Percentiles rank a stretch among this genome's conserved stretches.
Evolutionary conservation across 2,113 vertebrate species (phyloP).

Genomic region (Plestiodon gilberti): DNA sequence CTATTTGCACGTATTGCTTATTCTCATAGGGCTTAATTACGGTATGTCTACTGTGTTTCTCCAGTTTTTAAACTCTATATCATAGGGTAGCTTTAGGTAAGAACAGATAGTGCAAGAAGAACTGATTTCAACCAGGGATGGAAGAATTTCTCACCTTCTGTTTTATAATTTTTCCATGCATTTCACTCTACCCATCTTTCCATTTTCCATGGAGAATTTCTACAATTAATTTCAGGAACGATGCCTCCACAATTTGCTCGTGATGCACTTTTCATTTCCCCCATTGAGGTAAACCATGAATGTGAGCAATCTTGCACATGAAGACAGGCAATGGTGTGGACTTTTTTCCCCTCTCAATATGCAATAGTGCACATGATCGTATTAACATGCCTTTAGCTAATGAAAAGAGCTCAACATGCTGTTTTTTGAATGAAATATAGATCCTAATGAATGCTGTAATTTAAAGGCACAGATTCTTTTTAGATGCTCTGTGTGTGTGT

Average conservation of each 20-base stretch:
- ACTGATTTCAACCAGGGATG: fast-evolving
- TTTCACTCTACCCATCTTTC: background rate
- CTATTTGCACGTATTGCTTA: slow-evolving; percentile 1
- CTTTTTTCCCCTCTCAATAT: background rate
- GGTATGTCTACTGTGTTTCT: background rate
- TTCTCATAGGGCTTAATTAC: slow-evolving; percentile 19
- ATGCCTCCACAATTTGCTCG: background rate
- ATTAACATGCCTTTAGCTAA: background rate
- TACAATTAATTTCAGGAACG: background rate
- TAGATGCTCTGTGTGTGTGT: too few species aligned
- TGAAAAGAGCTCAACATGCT: background rate
- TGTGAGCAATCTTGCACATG: background rate
- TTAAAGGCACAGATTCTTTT: background rate
- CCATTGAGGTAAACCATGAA: background rate
- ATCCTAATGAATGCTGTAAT: background rate
- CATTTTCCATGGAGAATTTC: background rate
- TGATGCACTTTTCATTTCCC: background rate
- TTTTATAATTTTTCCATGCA: background rate
- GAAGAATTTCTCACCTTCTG: background rate
- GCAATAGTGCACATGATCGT: background rate
- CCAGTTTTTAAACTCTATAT: background rate
- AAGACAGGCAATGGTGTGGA: background rate
- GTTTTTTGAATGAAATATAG: background rate
- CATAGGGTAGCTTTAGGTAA: background rate
- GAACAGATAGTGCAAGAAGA: background rate